Base-by-base conservation (phyloP, 2,888 invertebrate species). In the Volucella zonaria region DNA sequence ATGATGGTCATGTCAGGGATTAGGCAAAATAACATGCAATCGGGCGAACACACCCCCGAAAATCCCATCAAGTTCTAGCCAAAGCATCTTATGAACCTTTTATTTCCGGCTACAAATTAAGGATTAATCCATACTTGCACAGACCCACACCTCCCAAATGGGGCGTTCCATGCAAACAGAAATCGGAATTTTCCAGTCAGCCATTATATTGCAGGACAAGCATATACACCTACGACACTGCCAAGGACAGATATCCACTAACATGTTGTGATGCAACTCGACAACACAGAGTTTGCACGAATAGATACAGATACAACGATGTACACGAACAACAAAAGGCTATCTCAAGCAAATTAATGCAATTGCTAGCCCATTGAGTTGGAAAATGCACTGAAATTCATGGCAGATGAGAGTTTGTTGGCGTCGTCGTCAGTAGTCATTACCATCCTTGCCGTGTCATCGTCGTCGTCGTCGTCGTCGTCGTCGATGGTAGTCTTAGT, bases 341-440 rank as follows among this genome's bases (percentile, higher is more conserved):
- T 76, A 85, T 81, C 81, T 85, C 76, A 85, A 85, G 76, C 85
- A 85, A 80, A 81, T 85, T 85, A 77, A 85, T 85, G 85, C 80
- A 81, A 85, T 83, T 75, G 80, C 80, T 80, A 75, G 80, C 75
- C 80, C 83, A 83, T 75, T 80, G 83, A 71, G 83, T 71, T 80
- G 83, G 83, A 83, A 83, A 83, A 83, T 83, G 80, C 75, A 83
- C 80, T 71, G 79, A 80, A 79, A 67, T 71, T 59, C 56, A 75
- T 66, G 54, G 42, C 49, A 75, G 61, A 51, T 12, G 58, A 73
- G 51, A 47, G 4, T 31, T 49, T 18, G 66, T 45, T 40, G 66
- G 43, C 62, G 43, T 47, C 70, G 15, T 62, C 43, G 31, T n/a
- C n/a, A n/a, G 23, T 23, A 23, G 2, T 23, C 18, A 23, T 23